A percentile compares a stretch with the other conserved stretches of the same genome.
Evolutionary conservation across 2,113 vertebrate species (phyloP).

Genomic region (Leptodactylus fuscus): DNA sequence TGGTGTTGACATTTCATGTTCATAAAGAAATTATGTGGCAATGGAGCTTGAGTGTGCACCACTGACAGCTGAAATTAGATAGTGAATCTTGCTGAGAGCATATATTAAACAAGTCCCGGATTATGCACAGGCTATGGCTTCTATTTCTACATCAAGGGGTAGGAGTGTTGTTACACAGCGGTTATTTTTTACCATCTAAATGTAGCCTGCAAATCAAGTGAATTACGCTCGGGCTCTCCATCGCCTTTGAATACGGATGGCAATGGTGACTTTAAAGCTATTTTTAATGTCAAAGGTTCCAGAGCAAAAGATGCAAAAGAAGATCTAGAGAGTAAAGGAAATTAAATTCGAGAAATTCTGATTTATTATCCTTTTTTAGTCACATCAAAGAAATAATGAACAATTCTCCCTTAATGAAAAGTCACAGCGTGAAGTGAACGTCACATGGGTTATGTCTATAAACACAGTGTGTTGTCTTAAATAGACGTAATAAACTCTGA

Average conservation of each 20-base stretch:
- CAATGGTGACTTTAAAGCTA: neutral
- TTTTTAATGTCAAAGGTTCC: conserved; percentile 12
- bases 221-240: neutral
- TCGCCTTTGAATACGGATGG: conserved; percentile 7
- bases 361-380: conserved; percentile 33
- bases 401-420: neutral
- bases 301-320: neutral
- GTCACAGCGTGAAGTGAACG: neutral
- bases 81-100: conserved; percentile 25
- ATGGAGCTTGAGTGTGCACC: neutral
- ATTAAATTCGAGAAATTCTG: neutral
- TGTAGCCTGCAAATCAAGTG: neutral
- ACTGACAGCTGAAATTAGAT: conserved; percentile 48
- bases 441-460: neutral
- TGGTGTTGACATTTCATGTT: conserved; percentile 43
- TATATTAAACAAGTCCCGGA: conserved; percentile 17
- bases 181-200: conserved; percentile 31
- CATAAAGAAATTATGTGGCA: conserved; percentile 25
- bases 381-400: conserved; percentile 22
- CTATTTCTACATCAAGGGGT: conserved; percentile 27
- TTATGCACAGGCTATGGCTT: neutral
- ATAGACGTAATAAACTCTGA: too few species aligned
- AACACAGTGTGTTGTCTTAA: neutral
- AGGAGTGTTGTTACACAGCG: conserved; percentile 25
- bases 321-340: neutral